Evolutionary conservation across 2,888 invertebrate species (phyloP).

Genomic region (Cephalotes varians): DNA sequence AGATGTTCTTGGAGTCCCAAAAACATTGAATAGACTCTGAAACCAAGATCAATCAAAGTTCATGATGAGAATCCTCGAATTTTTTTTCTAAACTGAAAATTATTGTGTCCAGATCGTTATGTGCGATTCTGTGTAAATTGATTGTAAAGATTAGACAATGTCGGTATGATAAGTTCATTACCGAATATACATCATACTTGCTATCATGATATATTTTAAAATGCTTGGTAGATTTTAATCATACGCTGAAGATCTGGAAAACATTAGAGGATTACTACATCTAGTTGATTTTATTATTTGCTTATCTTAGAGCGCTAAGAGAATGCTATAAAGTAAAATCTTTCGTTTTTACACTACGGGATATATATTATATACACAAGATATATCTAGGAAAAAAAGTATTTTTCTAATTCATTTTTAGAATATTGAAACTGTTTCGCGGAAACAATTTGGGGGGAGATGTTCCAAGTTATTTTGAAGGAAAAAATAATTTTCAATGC

Average conservation of each 20-base stretch:
- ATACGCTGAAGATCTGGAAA: conserved; percentile 66
- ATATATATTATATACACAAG: conserved; percentile 66
- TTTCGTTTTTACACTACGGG: conserved; percentile 68
- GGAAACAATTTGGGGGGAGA: conserved; percentile 58
- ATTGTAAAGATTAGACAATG: conserved; percentile 46
- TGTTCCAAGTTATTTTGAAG: conserved; percentile 28
- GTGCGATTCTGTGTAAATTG: conserved; percentile 34
- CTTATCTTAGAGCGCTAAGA: conserved; percentile 65
- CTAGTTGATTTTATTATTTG: conserved; percentile 69
- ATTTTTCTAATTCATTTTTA: conserved; percentile 77
- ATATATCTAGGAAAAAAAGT: conserved; percentile 63
- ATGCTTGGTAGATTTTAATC: conserved; percentile 71
- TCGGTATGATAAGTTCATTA: conserved; percentile 42
- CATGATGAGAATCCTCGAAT: conserved; percentile 3
- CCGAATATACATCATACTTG: conserved; percentile 41
- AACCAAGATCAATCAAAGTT: conserved; percentile 27
- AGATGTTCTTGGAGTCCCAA: conserved; percentile 16
- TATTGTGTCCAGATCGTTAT: conserved; percentile 5
- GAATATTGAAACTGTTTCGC: conserved; percentile 68
- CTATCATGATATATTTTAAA: conserved; percentile 68
- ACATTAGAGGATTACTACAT: conserved; percentile 61
- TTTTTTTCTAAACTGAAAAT: conserved; percentile 47
- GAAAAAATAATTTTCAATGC: conserved; percentile 20
- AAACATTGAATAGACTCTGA: conserved; percentile 20
- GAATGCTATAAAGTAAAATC: conserved; percentile 56